phyloP scores from a whole-genome alignment of 2,113 vertebrate genomes.

The Nestor notabilis region DNA sequence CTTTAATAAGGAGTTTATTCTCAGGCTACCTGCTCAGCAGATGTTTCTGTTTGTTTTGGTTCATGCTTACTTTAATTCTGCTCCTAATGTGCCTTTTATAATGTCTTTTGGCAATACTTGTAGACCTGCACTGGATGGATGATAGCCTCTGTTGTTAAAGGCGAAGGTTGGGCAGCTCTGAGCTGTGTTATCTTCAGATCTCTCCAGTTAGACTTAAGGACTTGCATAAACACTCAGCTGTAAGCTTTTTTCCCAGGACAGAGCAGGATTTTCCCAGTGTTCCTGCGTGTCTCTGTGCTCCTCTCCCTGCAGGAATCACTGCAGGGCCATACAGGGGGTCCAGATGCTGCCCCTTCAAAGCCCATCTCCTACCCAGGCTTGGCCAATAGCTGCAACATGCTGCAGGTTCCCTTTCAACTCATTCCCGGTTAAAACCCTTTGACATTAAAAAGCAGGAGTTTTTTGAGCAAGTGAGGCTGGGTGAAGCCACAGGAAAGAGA shows the following conservation, averaged over 20 bases:
- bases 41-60: conserved; percentile 44
- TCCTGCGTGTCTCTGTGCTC: neutral
- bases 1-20: conserved; percentile 14
- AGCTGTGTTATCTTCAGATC: conserved; percentile 2
- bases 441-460: neutral
- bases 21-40: conserved; percentile 54
- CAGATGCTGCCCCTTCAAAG: neutral
- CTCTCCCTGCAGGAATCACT: neutral
- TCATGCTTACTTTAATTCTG: conserved; percentile 26
- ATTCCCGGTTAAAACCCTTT: neutral
- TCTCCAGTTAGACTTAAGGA: neutral
- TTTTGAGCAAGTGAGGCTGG: neutral
- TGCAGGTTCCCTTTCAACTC: neutral
- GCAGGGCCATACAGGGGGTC: neutral
- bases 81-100: conserved; percentile 43
- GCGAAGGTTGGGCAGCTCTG: neutral
- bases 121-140: neutral
- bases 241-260: neutral
- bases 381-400: neutral
- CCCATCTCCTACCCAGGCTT: neutral
- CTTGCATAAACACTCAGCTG: neutral
- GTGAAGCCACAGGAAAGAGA: neutral
- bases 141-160: neutral
- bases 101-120: conserved; percentile 25
- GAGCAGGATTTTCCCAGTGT: neutral